Percentiles rank a stretch among this genome's conserved stretches.
Evolutionary conservation across 2,797 vertebrate genomes (phyloP).

Genomic region (Vultur gryphus): DNA sequence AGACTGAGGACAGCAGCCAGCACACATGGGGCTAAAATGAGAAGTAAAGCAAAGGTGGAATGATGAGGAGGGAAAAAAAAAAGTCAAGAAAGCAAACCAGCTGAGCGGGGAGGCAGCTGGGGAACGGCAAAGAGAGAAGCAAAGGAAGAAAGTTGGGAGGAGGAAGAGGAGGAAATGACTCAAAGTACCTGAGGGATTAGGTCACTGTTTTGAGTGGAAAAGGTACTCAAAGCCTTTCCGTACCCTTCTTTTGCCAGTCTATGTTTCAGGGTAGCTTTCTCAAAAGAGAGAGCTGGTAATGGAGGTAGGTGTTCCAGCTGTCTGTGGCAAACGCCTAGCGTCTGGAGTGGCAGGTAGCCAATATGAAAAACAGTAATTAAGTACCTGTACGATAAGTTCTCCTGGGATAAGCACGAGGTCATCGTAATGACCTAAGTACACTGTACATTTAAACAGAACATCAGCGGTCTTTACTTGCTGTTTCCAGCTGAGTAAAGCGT

Average conservation of each 20-base stretch:
- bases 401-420: not conserved
- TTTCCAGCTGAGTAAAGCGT: not conserved
- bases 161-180: not conserved
- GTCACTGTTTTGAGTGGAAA: not conserved
- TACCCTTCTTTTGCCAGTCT: not conserved
- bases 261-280: not conserved
- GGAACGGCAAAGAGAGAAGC: not conserved
- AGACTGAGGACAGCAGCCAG: not conserved
- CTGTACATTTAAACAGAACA: no score
- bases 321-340: not conserved
- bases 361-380: no score
- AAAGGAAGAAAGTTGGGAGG: not conserved
- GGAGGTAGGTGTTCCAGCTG: not conserved
- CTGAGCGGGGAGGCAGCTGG: not conserved
- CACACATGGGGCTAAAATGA: not conserved
- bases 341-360: not conserved
- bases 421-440: rapidly evolving
- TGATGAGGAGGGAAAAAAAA: no score
- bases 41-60: not conserved
- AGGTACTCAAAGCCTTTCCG: not conserved
- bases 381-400: not conserved
- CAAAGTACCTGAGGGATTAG: not conserved
- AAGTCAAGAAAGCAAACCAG: not conserved
- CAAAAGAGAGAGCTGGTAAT: not conserved
- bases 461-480: rapidly evolving